Conservation (phyloP, 53 echinoderm and acorn worm genomes). For the Crossaster papposus region DNA sequence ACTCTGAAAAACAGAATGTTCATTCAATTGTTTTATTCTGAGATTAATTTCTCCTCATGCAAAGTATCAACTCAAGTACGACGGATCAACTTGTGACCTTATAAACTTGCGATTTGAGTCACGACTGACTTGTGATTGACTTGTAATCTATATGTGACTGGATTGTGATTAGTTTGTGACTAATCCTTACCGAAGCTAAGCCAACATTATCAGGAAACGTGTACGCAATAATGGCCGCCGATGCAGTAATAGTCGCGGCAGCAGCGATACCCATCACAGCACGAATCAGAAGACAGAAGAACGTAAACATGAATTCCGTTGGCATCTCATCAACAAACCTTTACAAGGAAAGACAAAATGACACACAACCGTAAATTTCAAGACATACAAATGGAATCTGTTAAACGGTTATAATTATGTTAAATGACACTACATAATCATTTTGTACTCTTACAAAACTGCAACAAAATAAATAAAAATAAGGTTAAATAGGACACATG, state of each 20-base stretch:
- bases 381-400: neutral
- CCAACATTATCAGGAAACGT: conserved; percentile 74
- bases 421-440: too few species aligned
- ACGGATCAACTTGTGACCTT: too few species aligned
- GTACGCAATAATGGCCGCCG: conserved; percentile 60
- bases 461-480: too few species aligned
- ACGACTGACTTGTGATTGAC: neutral
- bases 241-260: conserved; percentile 59
- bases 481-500: too few species aligned
- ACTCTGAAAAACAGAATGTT: conserved; percentile 44
- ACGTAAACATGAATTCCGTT: conserved; percentile 53
- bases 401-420: neutral
- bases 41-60: neutral
- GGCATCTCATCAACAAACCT: conserved; percentile 73
- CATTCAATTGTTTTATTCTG: too few species aligned
- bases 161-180: neutral
- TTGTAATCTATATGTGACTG: neutral
- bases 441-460: too few species aligned
- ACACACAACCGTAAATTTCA: neutral
- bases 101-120: too few species aligned
- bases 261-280: conserved; percentile 66
- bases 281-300: conserved; percentile 64
- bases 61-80: neutral
- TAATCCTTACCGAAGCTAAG: conserved; percentile 62
- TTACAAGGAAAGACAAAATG: neutral